Evolutionary conservation across 2,113 vertebrate genomes (phyloP).

Genomic region (Rhabdomys dilectus): DNA sequence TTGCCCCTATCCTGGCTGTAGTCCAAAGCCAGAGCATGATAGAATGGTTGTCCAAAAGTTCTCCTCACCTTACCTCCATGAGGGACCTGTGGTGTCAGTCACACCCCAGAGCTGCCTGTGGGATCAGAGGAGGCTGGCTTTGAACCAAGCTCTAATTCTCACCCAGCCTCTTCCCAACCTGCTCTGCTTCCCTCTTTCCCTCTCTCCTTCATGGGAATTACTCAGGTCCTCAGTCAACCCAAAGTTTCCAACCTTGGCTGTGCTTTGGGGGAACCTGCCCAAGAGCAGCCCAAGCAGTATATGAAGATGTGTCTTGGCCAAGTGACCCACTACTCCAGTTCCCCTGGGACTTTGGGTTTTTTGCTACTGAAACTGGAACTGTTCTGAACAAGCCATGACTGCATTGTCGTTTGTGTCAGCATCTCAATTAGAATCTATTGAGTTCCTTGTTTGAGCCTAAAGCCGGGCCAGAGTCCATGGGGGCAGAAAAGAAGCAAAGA

Average conservation of each 20-base stretch:
- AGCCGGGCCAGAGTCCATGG: not conserved
- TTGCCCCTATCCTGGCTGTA: fast-evolving
- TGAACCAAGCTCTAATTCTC: not conserved
- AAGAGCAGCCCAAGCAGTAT: not conserved
- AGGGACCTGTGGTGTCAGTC: not conserved
- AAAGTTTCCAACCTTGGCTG: not conserved
- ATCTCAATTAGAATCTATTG: not conserved
- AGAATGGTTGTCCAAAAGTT: not conserved
- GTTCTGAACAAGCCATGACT: not conserved
- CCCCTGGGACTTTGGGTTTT: not conserved
- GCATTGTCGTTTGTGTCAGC: not conserved
- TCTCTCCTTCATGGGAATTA: not conserved
- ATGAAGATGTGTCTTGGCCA: not conserved
- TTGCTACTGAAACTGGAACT: not conserved
- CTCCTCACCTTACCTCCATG: not conserved
- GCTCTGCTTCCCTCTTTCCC: not conserved
- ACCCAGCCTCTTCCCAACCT: not conserved
- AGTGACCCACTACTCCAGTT: too few species aligned
- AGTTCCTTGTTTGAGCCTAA: not conserved
- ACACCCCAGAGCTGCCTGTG: not conserved
- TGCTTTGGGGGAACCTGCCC: not conserved
- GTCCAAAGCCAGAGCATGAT: not conserved
- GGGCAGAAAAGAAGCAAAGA: not conserved
- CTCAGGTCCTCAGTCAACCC: not conserved
- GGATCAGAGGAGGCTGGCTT: not conserved